A percentile compares a stretch with the other conserved stretches of the same genome.
Conservation (phyloP, 2,797 vertebrate species). For the Sebastes paucispinis region DNA sequence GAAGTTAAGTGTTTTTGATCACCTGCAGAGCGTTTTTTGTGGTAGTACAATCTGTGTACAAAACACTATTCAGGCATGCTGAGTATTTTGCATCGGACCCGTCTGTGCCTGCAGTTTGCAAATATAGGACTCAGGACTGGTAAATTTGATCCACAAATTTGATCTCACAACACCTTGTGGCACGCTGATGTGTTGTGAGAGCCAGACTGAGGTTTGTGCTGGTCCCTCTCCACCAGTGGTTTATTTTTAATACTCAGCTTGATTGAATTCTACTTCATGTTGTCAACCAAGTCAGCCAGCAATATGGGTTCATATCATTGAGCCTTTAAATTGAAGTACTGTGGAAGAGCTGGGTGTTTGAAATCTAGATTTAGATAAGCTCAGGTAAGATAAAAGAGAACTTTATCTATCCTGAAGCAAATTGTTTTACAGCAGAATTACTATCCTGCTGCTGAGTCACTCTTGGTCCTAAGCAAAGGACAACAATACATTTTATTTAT, state of each 20-base stretch:
- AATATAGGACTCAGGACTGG: not conserved
- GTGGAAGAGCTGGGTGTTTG: not conserved
- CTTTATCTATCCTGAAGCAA: not conserved
- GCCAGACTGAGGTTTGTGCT: not conserved
- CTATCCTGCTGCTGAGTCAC: not conserved
- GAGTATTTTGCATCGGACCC: not conserved
- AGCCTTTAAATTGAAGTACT: not conserved
- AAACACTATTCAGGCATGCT: not conserved
- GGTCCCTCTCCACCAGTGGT: not conserved
- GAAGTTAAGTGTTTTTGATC: not conserved
- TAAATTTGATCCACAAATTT: not conserved
- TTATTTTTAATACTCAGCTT: not conserved
- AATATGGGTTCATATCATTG: not conserved
- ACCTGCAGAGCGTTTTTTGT: not conserved
- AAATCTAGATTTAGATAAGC: not conserved
- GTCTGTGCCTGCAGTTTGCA: not conserved
- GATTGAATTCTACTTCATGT: not conserved
- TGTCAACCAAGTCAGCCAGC: not conserved
- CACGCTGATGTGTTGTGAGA: not conserved
- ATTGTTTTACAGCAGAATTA: not conserved
- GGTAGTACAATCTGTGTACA: not conserved
- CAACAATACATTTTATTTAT: not conserved
- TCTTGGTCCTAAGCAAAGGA: not conserved
- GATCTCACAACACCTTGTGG: not conserved
- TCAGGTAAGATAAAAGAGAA: not conserved